phyloP scores from a whole-genome alignment of 1,140 invertebrate species.

The Nasonia giraulti region DNA sequence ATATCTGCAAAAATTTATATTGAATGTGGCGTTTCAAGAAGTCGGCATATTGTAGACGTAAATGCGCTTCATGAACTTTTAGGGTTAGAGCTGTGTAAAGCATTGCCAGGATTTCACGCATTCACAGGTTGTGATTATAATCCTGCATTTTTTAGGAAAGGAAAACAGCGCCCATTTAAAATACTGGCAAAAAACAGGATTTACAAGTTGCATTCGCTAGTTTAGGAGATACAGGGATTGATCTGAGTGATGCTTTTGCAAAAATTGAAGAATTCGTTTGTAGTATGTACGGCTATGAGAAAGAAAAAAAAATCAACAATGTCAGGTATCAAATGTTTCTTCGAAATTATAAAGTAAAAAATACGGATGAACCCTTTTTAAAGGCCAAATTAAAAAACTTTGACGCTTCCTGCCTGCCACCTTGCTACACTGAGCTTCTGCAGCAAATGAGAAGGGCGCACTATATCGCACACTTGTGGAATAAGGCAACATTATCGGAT shows the following conservation, averaged over 20 bases:
- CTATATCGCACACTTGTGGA: slow-evolving; percentile 52
- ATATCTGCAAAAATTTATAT: too few relatives aligned
- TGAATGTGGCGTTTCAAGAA: too few relatives aligned
- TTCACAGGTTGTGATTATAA: too few relatives aligned
- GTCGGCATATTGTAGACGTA: too few relatives aligned
- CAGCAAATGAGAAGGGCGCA: slow-evolving; percentile 50
- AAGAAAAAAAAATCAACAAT: not conserved
- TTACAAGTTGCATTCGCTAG: too few relatives aligned
- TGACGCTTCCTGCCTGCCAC: slow-evolving; percentile 56
- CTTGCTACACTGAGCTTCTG: slow-evolving; percentile 49
- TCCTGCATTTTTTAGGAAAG: too few relatives aligned
- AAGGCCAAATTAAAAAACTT: slow-evolving; percentile 49
- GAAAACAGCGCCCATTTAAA: too few relatives aligned
- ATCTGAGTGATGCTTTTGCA: not conserved
- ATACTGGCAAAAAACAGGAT: too few relatives aligned
- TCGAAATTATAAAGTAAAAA: slow-evolving; percentile 38
- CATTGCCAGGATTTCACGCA: too few relatives aligned
- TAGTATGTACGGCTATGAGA: not conserved
- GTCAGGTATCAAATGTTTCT: not conserved
- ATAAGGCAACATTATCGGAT: slow-evolving; percentile 34
- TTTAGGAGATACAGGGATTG: too few relatives aligned
- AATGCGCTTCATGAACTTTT: too few relatives aligned
- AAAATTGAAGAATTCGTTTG: not conserved
- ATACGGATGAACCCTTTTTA: slow-evolving; percentile 6
- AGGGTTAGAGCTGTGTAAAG: too few relatives aligned